These are phyloP conservation scores for Smittia aterrima DNA, from an alignment of 2,888 invertebrate species.

Conservation along the genomic window DNA sequence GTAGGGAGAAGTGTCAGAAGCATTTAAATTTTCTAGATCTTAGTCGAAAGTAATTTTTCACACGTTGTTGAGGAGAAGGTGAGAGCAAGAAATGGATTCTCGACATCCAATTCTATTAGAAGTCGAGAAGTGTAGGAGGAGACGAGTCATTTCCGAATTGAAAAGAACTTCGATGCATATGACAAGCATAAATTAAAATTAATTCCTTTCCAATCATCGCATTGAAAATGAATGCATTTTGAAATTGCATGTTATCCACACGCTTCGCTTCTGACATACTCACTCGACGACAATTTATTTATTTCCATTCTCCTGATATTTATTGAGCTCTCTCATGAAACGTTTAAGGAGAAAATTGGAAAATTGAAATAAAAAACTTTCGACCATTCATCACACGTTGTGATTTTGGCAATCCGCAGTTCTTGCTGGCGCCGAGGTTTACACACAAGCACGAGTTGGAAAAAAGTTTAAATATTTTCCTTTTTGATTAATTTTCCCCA, in stretches of 20 bases:
- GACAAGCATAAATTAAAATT: neutral
- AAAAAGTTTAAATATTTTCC: neutral
- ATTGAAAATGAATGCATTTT: neutral
- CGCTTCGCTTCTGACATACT: neutral
- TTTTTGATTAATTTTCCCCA: neutral
- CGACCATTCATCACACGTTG: neutral
- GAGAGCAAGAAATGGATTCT: too few relatives aligned
- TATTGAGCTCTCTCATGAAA: constrained; percentile 7
- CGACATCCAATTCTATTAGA: neutral
- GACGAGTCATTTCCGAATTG: neutral
- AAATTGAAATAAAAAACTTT: constrained; percentile 19
- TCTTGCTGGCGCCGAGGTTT: too few relatives aligned
- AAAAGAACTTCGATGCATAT: neutral
- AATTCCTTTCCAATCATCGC: constrained; percentile 2
- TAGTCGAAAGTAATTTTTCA: neutral
- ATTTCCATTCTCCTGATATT: neutral
- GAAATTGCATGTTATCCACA: neutral
- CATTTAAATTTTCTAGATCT: constrained; percentile 9
- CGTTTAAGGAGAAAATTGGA: constrained; percentile 24
- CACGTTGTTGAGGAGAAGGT: neutral
- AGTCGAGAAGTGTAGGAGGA: neutral
- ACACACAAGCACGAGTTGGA: neutral
- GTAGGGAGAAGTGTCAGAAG: constrained; percentile 7
- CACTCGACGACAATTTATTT: constrained; percentile 14
- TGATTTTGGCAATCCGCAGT: neutral